A percentile compares a stretch with the other conserved stretches of the same genome.
Conservation (phyloP, 2,888 invertebrate species). For the Chorisops tibialis region DNA sequence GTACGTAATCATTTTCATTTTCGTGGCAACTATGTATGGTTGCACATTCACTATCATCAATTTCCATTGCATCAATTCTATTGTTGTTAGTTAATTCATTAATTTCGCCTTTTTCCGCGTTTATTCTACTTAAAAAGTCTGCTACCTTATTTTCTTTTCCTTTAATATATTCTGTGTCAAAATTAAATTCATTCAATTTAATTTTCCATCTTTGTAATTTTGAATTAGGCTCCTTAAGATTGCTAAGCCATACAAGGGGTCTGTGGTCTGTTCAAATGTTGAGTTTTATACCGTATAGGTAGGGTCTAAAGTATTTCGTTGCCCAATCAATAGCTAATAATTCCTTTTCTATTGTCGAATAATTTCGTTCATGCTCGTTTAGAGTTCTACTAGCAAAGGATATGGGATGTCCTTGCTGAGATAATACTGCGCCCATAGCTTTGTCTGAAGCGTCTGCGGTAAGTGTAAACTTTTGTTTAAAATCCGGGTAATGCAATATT, state of each 20-base stretch:
- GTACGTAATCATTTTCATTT: no score
- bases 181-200: conserved; percentile 5
- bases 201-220: neutral
- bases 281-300: conserved; percentile 40
- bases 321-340: conserved; percentile 41
- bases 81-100: no score
- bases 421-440: conserved; percentile 38
- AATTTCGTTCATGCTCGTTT: conserved; percentile 36
- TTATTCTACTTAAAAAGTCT: neutral
- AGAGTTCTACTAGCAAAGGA: conserved; percentile 35
- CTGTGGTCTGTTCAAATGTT: conserved; percentile 42
- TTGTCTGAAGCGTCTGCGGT: conserved; percentile 39
- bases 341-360: conserved; percentile 43
- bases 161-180: neutral
- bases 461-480: conserved; percentile 38
- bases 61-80: no score
- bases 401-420: conserved; percentile 38
- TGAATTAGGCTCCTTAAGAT: neutral
- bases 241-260: neutral
- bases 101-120: no score
- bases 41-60: no score
- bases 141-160: conserved; percentile 3
- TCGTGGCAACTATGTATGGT: no score
- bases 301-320: conserved; percentile 43
- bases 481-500: conserved; percentile 39